Percentiles rank a stretch among this genome's conserved stretches.
These are phyloP conservation scores for Rhabdomys pumilio DNA, from an alignment of 2,797 vertebrate species.

Conservation along the genomic window DNA sequence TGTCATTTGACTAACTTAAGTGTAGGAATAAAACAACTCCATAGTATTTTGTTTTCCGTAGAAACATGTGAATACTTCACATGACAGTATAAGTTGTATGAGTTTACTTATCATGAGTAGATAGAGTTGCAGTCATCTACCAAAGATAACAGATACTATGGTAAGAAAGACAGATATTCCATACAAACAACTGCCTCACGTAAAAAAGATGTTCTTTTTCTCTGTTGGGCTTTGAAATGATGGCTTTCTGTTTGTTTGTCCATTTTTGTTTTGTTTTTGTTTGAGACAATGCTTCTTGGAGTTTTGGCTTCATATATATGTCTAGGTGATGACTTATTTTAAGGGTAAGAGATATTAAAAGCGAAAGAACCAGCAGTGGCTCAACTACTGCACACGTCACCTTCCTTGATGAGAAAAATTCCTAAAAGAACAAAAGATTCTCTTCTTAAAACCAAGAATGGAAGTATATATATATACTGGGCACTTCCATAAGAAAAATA, in stretches of 20 bases:
- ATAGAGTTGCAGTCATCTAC: neutral
- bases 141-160: neutral
- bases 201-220: neutral
- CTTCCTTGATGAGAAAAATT: neutral
- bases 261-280: neutral
- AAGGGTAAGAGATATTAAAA: constrained; percentile 44
- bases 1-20: constrained; percentile 59
- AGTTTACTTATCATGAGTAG: neutral
- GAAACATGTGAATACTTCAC: constrained; percentile 36
- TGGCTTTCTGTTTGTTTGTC: neutral
- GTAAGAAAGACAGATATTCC: neutral
- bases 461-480: neutral
- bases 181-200: neutral
- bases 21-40: neutral
- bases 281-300: constrained; percentile 24
- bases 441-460: neutral
- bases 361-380: neutral
- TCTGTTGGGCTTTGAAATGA: constrained; percentile 22
- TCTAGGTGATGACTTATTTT: constrained; percentile 8
- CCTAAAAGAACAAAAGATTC: neutral
- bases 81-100: constrained; percentile 12
- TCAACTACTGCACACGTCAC: neutral
- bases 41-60: neutral
- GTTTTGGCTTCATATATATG: neutral
- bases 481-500: neutral